These are phyloP conservation scores for Drosophila nikananu DNA, from an alignment of 1,140 invertebrate species.

Conservation along the genomic window DNA sequence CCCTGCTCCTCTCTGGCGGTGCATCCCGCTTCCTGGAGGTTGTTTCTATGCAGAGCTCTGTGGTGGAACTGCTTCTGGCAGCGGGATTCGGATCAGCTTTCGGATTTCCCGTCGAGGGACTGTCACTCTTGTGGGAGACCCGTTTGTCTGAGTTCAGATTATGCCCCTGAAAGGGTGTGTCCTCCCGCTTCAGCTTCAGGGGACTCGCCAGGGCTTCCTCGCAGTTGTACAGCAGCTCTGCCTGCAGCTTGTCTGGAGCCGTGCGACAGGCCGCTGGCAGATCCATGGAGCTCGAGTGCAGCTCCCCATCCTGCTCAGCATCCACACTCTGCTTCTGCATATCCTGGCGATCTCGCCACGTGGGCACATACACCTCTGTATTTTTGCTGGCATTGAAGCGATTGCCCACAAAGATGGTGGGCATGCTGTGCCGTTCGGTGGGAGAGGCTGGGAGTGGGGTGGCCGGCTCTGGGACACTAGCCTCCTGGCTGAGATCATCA, in stretches of 20 bases:
- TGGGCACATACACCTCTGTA: conserved; percentile 87
- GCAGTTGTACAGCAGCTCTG: conserved; percentile 86
- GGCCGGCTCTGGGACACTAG: conserved; percentile 6
- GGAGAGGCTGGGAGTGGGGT: conserved; percentile 45
- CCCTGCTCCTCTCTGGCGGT: conserved; percentile 8
- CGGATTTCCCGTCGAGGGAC: conserved; percentile 45
- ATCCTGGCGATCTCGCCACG: conserved; percentile 85
- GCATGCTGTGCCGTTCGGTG: conserved; percentile 85
- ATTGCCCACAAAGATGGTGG: conserved; percentile 87
- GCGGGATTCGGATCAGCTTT: conserved; percentile 15
- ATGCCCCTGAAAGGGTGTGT: conserved; percentile 18
- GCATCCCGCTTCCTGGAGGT: neutral
- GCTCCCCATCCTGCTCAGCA: conserved; percentile 43
- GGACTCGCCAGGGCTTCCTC: conserved; percentile 46
- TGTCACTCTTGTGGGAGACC: conserved; percentile 73
- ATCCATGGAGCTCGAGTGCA: conserved; percentile 87
- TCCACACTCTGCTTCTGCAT: conserved; percentile 79
- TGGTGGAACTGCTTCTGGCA: conserved; percentile 54
- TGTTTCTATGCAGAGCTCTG: conserved; percentile 72
- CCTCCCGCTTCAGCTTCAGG: conserved; percentile 85
- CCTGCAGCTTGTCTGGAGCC: conserved; percentile 86
- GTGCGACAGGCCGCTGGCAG: conserved; percentile 85
- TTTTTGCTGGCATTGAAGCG: conserved; percentile 86
- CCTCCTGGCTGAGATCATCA: conserved; percentile 81
- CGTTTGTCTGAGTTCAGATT: conserved; percentile 33